Conservation (phyloP, 2,888 invertebrate genomes). For the Dasypolia templi region DNA sequence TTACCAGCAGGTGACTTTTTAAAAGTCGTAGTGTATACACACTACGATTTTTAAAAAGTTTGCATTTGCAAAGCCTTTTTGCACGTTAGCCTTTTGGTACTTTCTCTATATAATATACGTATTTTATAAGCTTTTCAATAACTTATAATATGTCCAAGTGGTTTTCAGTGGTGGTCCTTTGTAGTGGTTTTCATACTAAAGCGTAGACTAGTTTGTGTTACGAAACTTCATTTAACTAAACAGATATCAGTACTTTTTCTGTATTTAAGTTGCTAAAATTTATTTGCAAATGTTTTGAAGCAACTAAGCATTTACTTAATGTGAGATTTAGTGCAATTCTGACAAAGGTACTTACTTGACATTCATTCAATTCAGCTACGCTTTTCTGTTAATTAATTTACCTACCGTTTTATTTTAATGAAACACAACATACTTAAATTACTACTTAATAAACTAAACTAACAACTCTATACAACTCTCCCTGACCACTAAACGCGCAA, state of each 20-base stretch:
- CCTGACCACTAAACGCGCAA: slow-evolving; percentile 68
- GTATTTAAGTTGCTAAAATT: too few relatives aligned
- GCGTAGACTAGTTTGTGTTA: background rate
- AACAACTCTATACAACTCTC: slow-evolving; percentile 67
- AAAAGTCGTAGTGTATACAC: too few relatives aligned
- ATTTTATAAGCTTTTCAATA: slow-evolving; percentile 49
- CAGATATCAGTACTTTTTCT: background rate
- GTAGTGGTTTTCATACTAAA: slow-evolving; percentile 1
- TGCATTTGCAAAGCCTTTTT: slow-evolving; percentile 50
- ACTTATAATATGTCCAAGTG: slow-evolving; percentile 38
- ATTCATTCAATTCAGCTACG: too few relatives aligned
- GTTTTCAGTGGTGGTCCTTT: too few relatives aligned
- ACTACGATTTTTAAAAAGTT: slow-evolving; percentile 41
- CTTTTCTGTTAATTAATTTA: too few relatives aligned
- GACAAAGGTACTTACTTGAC: too few relatives aligned
- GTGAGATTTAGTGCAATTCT: too few relatives aligned
- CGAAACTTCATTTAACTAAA: slow-evolving; percentile 10
- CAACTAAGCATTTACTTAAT: too few relatives aligned
- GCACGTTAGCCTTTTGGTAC: slow-evolving; percentile 41
- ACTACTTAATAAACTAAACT: background rate
- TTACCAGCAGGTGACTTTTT: too few relatives aligned
- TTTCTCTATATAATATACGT: slow-evolving; percentile 31
- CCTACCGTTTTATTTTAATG: too few relatives aligned
- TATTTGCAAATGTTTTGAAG: too few relatives aligned
- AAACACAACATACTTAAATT: too few relatives aligned